Percentiles rank a stretch among this genome's conserved stretches.
These are phyloP conservation scores for Rhinophrynus dorsalis DNA, from an alignment of 2,797 vertebrate species.

Conservation along the genomic window DNA sequence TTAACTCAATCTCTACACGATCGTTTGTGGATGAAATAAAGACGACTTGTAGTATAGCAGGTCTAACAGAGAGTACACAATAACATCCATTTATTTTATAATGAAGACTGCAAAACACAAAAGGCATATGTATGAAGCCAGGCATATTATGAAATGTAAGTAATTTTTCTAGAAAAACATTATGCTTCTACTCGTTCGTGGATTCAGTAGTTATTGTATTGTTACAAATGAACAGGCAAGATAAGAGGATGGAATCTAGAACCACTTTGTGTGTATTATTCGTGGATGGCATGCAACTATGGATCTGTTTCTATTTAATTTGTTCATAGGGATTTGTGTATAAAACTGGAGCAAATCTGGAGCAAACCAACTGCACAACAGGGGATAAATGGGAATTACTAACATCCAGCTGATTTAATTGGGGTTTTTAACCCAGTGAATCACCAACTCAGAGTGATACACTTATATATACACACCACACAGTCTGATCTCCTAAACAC, in stretches of 20 bases:
- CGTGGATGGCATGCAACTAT: background rate
- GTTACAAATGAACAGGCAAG: slow-evolving; percentile 17
- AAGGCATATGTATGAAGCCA: slow-evolving; percentile 8
- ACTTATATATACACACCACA: too few species aligned
- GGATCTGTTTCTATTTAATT: too few species aligned
- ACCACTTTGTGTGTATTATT: slow-evolving; percentile 8
- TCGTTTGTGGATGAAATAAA: slow-evolving; percentile 32
- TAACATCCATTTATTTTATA: slow-evolving; percentile 43
- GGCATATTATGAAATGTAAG: slow-evolving; percentile 31
- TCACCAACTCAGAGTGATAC: too few species aligned
- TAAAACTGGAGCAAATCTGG: too few species aligned
- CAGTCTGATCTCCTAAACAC: too few species aligned
- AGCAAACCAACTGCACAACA: too few species aligned
- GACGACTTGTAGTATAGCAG: slow-evolving; percentile 8
- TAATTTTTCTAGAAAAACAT: slow-evolving; percentile 25
- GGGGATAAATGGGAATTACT: too few species aligned
- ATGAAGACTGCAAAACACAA: slow-evolving; percentile 29
- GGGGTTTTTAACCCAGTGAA: too few species aligned
- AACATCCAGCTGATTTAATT: too few species aligned
- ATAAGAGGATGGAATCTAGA: background rate
- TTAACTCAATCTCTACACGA: slow-evolving; percentile 39
- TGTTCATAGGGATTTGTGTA: too few species aligned
- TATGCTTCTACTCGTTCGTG: slow-evolving; percentile 22
- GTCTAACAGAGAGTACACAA: slow-evolving; percentile 13
- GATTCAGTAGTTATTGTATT: slow-evolving; percentile 13